These are phyloP conservation scores for Venturia canescens DNA, from an alignment of 1,140 invertebrate species.

Conservation along the genomic window DNA sequence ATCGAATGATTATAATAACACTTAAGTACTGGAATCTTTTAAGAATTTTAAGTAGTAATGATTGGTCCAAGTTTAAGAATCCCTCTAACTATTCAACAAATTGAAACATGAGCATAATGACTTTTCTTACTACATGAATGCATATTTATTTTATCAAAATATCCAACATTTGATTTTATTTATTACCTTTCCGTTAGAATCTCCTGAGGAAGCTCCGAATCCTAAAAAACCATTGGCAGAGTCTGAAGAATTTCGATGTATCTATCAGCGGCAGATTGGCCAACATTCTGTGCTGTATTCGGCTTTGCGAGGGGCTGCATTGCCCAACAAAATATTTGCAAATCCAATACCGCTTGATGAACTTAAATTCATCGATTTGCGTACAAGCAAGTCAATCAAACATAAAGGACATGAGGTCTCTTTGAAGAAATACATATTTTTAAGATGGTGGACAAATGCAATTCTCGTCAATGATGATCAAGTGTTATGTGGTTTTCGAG, in stretches of 20 bases:
- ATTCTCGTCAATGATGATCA: constrained; percentile 82
- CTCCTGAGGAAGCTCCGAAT: constrained; percentile 67
- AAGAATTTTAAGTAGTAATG: too few relatives aligned
- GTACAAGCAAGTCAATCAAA: constrained; percentile 79
- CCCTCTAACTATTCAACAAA: too few relatives aligned
- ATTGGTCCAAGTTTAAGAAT: too few relatives aligned
- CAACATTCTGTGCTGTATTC: constrained; percentile 78
- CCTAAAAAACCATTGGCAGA: constrained; percentile 79
- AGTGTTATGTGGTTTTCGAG: constrained; percentile 84
- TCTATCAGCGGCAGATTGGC: constrained; percentile 77
- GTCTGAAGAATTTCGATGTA: constrained; percentile 80
- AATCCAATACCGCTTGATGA: constrained; percentile 66
- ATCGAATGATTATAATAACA: too few relatives aligned
- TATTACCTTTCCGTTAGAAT: neutral
- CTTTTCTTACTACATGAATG: too few relatives aligned
- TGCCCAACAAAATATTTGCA: constrained; percentile 64
- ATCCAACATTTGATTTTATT: too few relatives aligned
- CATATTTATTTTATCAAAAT: too few relatives aligned
- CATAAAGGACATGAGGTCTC: constrained; percentile 73
- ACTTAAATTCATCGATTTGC: constrained; percentile 80
- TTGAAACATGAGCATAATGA: too few relatives aligned
- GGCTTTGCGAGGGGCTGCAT: constrained; percentile 83
- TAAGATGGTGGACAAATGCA: constrained; percentile 86
- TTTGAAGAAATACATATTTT: constrained; percentile 76
- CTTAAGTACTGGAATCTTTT: neutral